A percentile compares a stretch with the other conserved stretches of the same genome.
Conservation (phyloP, 2,113 vertebrate genomes). For the Lophura nycthemera region DNA sequence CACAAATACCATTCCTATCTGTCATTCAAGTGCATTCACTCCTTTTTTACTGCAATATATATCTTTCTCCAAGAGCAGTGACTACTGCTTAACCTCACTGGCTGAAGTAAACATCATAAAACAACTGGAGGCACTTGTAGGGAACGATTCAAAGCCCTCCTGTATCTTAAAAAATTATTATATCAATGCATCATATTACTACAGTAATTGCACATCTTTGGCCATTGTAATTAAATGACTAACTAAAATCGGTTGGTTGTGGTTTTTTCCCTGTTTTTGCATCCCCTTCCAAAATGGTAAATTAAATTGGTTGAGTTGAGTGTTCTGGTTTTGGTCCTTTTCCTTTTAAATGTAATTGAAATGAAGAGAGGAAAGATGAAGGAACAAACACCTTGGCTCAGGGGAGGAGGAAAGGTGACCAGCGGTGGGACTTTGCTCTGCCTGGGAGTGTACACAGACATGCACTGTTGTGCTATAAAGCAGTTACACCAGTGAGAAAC, state of each 20-base stretch:
- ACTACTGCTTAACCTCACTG: not conserved
- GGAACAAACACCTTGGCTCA: not conserved
- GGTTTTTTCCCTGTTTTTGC: constrained; percentile 19
- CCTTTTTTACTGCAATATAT: not conserved
- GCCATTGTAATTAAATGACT: not conserved
- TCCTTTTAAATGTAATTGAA: not conserved
- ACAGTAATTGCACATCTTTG: not conserved
- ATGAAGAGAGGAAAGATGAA: not conserved
- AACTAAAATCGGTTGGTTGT: not conserved
- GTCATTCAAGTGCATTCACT: not conserved
- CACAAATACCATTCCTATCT: not conserved
- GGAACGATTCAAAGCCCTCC: not conserved
- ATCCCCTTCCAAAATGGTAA: not conserved
- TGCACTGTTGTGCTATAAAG: not conserved
- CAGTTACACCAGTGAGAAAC: not conserved
- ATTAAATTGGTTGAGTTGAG: not conserved
- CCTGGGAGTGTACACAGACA: not conserved
- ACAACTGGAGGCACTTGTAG: not conserved
- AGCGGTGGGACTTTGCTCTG: not conserved
- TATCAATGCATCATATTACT: not conserved
- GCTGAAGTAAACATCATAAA: not conserved
- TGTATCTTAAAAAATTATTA: not conserved
- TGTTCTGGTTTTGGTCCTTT: not conserved
- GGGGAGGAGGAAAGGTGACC: not conserved
- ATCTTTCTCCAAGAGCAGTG: not conserved